Conservation (phyloP, 2,888 invertebrate species). For the Parnassius mnemosyne region DNA sequence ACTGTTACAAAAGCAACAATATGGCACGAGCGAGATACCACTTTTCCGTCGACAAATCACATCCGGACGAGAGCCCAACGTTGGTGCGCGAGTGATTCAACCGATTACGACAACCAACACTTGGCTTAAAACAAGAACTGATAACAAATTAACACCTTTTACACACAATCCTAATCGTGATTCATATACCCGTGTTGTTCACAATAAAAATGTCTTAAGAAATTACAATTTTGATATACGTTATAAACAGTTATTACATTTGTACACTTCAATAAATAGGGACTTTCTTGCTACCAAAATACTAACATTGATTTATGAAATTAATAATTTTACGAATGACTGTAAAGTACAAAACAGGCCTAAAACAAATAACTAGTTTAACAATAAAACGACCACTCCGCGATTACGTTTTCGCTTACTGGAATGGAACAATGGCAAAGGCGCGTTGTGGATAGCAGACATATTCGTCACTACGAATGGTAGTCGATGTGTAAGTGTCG, state of each 20-base stretch:
- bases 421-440: slow-evolving; percentile 68
- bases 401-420: slow-evolving; percentile 65
- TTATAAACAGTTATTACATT: neutral
- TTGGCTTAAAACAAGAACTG: slow-evolving; percentile 52
- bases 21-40: slow-evolving; percentile 66
- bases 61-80: slow-evolving; percentile 69
- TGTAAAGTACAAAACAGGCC: neutral
- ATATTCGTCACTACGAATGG: slow-evolving; percentile 64
- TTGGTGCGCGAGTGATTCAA: slow-evolving; percentile 66
- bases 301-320: slow-evolving; percentile 33
- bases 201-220: slow-evolving; percentile 14
- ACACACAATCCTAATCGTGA: slow-evolving; percentile 34
- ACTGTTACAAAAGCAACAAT: slow-evolving; percentile 65
- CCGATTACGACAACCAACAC: slow-evolving; percentile 56
- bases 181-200: slow-evolving; percentile 6
- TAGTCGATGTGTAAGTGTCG: slow-evolving; percentile 52
- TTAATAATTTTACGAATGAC: neutral
- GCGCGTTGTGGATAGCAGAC: slow-evolving; percentile 59
- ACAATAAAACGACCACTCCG: slow-evolving; percentile 60
- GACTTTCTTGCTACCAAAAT: slow-evolving; percentile 42
- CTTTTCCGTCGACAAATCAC: slow-evolving; percentile 78
- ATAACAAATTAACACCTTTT: slow-evolving; percentile 54
- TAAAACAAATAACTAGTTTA: slow-evolving; percentile 24
- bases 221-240: neutral
- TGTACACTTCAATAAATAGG: slow-evolving; percentile 11